A percentile compares a stretch with the other conserved stretches of the same genome.
Conservation (phyloP, 1,140 invertebrate genomes). For the Hyphantria cunea region DNA sequence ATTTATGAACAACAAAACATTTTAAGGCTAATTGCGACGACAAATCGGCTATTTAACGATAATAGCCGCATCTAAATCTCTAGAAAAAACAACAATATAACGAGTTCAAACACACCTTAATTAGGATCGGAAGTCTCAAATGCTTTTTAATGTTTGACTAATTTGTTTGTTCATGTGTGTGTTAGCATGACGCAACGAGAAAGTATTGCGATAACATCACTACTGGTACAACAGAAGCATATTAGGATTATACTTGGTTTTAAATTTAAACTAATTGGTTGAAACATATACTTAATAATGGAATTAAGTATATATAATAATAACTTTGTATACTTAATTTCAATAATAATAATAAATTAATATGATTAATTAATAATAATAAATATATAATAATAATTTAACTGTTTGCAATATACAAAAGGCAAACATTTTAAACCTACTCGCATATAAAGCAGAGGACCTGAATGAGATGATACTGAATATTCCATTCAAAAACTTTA, state of each 20-base stretch:
- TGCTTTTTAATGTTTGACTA: conserved; percentile 69
- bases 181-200: conserved; percentile 25
- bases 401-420: too few relatives aligned
- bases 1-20: conserved; percentile 49
- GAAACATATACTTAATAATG: not conserved
- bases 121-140: conserved; percentile 66
- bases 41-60: conserved; percentile 63
- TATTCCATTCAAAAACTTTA: too few relatives aligned
- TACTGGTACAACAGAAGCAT: conserved; percentile 28
- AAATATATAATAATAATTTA: too few relatives aligned
- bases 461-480: too few relatives aligned
- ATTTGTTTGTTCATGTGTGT: conserved; percentile 59
- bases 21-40: conserved; percentile 63
- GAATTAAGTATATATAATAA: too few relatives aligned
- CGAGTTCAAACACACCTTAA: conserved; percentile 57
- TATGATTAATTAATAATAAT: too few relatives aligned
- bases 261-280: conserved; percentile 45
- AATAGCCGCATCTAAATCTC: conserved; percentile 60
- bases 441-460: too few relatives aligned
- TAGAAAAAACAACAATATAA: conserved; percentile 52
- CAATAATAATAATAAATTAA: too few relatives aligned
- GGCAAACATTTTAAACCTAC: too few relatives aligned
- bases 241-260: conserved; percentile 46
- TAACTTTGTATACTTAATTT: too few relatives aligned
- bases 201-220: conserved; percentile 28